Evolutionary conservation across 2,888 invertebrate genomes (phyloP).

Genomic region (Poecilobothrus nobilitatus): DNA sequence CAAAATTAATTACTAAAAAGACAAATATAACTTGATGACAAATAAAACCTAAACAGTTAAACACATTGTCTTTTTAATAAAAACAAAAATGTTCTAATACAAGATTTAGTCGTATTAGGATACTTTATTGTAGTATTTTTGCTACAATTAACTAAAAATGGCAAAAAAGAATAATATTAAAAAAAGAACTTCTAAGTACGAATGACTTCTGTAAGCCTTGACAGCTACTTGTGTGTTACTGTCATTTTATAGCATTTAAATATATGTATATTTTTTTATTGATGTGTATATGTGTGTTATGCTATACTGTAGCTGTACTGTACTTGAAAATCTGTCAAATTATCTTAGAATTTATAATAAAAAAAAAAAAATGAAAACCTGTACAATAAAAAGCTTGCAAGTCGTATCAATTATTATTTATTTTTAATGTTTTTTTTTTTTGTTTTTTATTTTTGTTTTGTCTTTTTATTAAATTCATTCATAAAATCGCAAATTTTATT

Average conservation of each 20-base stretch:
- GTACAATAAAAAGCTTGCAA: background rate
- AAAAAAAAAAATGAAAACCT: background rate
- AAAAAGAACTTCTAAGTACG: too few species aligned
- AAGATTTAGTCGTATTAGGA: too few species aligned
- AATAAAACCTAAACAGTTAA: too few species aligned
- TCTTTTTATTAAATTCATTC: background rate
- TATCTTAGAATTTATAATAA: background rate
- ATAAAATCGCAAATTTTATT: background rate
- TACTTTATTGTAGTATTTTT: too few species aligned
- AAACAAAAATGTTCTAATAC: too few species aligned
- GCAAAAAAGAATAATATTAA: background rate
- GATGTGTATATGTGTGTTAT: too few species aligned
- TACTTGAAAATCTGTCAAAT: background rate
- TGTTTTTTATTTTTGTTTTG: too few species aligned
- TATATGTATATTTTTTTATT: too few species aligned
- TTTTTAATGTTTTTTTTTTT: too few species aligned
- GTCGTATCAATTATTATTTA: background rate
- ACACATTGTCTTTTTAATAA: too few species aligned
- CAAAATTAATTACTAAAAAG: too few species aligned
- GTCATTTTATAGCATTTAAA: background rate
- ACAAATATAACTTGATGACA: too few species aligned
- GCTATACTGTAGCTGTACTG: background rate
- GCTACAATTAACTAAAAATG: background rate
- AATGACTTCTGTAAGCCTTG: background rate
- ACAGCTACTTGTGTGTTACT: background rate